phyloP scores from a whole-genome alignment of 1,140 invertebrate genomes.

The Eciton burchellii region DNA sequence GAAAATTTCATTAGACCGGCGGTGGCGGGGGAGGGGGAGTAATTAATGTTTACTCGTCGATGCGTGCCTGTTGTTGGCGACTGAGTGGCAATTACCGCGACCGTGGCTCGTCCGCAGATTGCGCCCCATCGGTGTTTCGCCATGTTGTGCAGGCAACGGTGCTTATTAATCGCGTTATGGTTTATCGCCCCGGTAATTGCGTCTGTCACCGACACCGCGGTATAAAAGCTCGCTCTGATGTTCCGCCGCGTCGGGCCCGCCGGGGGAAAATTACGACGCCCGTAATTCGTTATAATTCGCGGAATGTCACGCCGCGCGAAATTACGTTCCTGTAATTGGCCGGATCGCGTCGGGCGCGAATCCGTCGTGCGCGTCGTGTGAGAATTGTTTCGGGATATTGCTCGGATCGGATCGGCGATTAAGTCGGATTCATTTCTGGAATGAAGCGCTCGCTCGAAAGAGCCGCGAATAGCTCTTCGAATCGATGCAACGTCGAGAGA shows the following conservation, averaged over 20 bases:
- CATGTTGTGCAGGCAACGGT: constrained; percentile 4
- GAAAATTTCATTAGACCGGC: constrained; percentile 31
- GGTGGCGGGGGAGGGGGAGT: neutral
- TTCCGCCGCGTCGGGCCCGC: constrained; percentile 57
- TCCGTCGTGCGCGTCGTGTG: constrained; percentile 31
- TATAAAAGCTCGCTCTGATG: constrained; percentile 57
- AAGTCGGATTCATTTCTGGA: too few species aligned
- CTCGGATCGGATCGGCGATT: constrained; percentile 37
- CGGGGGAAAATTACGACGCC: constrained; percentile 59
- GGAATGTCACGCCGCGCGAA: constrained; percentile 34
- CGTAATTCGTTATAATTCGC: constrained; percentile 15
- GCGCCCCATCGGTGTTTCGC: constrained; percentile 8
- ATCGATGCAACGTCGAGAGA: neutral
- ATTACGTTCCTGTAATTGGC: constrained; percentile 54
- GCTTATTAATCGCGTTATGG: constrained; percentile 71
- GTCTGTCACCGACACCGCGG: constrained; percentile 44
- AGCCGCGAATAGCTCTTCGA: too few species aligned
- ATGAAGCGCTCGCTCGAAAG: too few species aligned
- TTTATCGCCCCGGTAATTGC: constrained; percentile 73
- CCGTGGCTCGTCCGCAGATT: constrained; percentile 31
- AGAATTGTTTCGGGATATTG: constrained; percentile 52
- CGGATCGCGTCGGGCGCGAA: constrained; percentile 25
- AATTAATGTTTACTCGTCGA: constrained; percentile 46
- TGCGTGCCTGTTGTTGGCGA: constrained; percentile 18
- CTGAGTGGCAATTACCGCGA: constrained; percentile 45